Evolutionary conservation across 2,113 vertebrate species (phyloP).

Genomic region (Onychostruthus taczanowskii): DNA sequence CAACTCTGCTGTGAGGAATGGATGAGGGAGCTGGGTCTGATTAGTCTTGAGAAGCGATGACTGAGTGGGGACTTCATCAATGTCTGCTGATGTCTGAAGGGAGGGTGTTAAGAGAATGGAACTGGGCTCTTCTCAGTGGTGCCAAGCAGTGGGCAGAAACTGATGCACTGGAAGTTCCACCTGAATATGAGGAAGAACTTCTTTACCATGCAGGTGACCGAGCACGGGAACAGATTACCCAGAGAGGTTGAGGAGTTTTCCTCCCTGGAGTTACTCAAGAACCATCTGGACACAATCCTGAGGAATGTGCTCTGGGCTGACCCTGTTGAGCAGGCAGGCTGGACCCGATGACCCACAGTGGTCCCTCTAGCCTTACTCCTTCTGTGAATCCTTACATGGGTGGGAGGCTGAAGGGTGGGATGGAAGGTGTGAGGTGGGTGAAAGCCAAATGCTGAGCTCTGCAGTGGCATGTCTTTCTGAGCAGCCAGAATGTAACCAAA

Average conservation of each 20-base stretch:
- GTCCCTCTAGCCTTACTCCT: not conserved
- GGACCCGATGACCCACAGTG: not conserved
- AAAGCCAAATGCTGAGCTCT: not conserved
- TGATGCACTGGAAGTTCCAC: not conserved
- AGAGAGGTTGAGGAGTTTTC: not conserved
- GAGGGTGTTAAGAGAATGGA: not conserved
- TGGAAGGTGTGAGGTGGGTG: not conserved
- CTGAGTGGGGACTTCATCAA: not conserved
- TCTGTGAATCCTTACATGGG: not conserved
- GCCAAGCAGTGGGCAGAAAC: not conserved
- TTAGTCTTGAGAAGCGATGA: not conserved
- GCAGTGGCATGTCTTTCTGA: not conserved
- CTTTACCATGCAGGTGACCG: not conserved
- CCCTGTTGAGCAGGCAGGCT: not conserved
- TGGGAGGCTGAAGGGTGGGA: not conserved
- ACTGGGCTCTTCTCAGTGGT: not conserved
- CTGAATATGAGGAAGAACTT: not conserved
- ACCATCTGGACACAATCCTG: not conserved
- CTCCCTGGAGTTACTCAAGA: not conserved
- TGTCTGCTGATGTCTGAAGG: not conserved
- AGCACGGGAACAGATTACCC: not conserved
- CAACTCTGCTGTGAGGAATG: not conserved
- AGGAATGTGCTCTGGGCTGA: not conserved
- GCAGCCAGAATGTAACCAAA: not conserved
- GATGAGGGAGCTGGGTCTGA: fast-evolving